Conservation (phyloP, 2,113 vertebrate species). For the Australoheros scitulus region DNA sequence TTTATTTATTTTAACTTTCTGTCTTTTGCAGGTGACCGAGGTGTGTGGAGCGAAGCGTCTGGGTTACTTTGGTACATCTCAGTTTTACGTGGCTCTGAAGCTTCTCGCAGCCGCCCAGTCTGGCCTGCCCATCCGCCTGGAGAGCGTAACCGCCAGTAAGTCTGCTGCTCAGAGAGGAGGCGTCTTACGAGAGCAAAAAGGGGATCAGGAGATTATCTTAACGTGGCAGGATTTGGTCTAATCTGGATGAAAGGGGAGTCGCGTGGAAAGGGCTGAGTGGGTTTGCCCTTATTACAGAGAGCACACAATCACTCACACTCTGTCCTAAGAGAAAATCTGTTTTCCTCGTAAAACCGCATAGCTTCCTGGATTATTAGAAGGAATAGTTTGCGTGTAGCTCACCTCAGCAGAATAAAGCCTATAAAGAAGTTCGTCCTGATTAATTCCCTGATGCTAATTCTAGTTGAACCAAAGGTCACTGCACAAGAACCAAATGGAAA, state of each 20-base stretch:
- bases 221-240: conserved; percentile 69
- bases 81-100: conserved; percentile 94
- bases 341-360: not conserved
- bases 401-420: not conserved
- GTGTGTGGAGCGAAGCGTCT: conserved; percentile 90
- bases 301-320: conserved; percentile 29
- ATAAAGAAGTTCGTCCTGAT: conserved; percentile 11
- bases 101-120: conserved; percentile 90
- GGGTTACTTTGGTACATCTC: conserved; percentile 90
- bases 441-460: conserved; percentile 10
- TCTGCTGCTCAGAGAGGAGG: conserved; percentile 43
- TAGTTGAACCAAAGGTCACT: conserved; percentile 9
- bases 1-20: not conserved
- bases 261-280: conserved; percentile 62
- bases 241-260: conserved; percentile 69
- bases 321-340: conserved; percentile 16
- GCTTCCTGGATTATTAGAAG: conserved; percentile 12
- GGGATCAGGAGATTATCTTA: conserved; percentile 69
- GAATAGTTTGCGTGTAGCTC: not conserved
- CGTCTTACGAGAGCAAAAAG: conserved; percentile 51
- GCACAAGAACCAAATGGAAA: not conserved
- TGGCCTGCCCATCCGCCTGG: conserved; percentile 88
- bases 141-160: conserved; percentile 91
- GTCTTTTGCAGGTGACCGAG: conserved; percentile 86
- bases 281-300: conserved; percentile 57